Evolutionary conservation across 1,140 invertebrate genomes (phyloP).

Genomic region (Sminthurides bifidus): DNA sequence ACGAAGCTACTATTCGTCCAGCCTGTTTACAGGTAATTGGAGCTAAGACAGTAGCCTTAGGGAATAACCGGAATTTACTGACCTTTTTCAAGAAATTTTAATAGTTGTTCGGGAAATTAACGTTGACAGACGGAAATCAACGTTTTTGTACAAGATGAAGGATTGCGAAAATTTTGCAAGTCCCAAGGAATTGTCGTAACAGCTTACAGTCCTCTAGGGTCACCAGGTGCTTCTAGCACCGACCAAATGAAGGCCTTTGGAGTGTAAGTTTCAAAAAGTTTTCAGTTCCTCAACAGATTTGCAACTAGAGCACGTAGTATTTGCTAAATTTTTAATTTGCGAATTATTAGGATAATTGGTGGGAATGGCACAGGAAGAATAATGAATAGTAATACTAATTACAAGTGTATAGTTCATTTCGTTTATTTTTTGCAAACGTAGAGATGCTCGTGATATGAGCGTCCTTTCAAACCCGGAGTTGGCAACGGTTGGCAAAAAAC

Average conservation of each 20-base stretch:
- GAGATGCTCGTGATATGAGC: background rate
- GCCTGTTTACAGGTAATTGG: slow-evolving; percentile 39
- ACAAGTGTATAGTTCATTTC: no score
- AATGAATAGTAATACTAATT: background rate
- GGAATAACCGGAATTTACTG: no score
- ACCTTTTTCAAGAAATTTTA: no score
- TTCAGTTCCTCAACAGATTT: background rate
- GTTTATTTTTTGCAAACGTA: background rate
- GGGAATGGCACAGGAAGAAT: background rate
- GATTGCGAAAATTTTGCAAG: slow-evolving; percentile 37
- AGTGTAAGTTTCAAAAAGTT: no score
- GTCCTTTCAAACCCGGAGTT: slow-evolving; percentile 52
- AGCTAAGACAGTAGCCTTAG: background rate
- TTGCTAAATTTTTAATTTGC: background rate
- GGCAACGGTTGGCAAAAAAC: slow-evolving; percentile 50
- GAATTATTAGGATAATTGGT: background rate
- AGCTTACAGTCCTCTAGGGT: slow-evolving; percentile 1
- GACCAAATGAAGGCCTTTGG: no score
- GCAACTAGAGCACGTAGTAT: background rate
- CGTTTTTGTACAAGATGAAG: slow-evolving; percentile 40
- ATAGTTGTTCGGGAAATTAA: background rate
- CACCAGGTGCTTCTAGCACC: slow-evolving; percentile 21
- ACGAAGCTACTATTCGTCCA: slow-evolving; percentile 52
- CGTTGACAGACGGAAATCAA: slow-evolving; percentile 34
- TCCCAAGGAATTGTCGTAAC: slow-evolving; percentile 20